A percentile compares a stretch with the other conserved stretches of the same genome.
Evolutionary conservation across 2,888 invertebrate genomes (phyloP).

Genomic region (Crematogaster levior): DNA sequence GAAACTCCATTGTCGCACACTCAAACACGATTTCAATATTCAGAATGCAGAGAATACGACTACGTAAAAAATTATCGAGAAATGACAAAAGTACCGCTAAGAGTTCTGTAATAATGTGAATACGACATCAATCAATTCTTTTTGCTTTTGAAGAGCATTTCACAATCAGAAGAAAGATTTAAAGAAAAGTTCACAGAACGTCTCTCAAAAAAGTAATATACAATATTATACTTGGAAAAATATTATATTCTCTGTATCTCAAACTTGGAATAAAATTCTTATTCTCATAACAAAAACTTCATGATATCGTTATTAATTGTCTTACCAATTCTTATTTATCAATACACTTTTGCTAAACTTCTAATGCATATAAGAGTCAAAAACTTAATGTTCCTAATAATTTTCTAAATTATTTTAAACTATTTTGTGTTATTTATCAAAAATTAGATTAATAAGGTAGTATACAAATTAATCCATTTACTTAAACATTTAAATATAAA

Average conservation of each 20-base stretch:
- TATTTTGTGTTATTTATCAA: background rate
- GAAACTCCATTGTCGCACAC: background rate
- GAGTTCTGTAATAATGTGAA: slow-evolving; percentile 38
- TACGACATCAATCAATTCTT: slow-evolving; percentile 17
- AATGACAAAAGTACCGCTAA: background rate
- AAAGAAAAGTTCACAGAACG: background rate
- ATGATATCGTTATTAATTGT: too few relatives aligned
- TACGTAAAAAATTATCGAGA: background rate
- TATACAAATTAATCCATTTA: background rate
- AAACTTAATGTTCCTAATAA: background rate
- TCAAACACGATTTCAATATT: background rate
- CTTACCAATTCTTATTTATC: too few relatives aligned
- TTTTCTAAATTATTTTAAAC: background rate
- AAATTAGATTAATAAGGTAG: background rate
- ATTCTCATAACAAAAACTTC: background rate
- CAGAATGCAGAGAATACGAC: background rate
- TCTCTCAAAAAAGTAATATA: background rate
- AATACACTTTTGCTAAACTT: background rate
- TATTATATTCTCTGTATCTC: background rate
- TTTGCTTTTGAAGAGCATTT: background rate
- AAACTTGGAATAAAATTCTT: background rate
- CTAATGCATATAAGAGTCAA: background rate
- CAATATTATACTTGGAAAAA: background rate
- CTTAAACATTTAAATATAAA: too few relatives aligned
- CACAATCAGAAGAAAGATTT: background rate